Evolutionary conservation across 2,797 vertebrate genomes (phyloP), one percentile per base, ranked within the genome.

Genomic region (Oreochromis grahami): DNA sequence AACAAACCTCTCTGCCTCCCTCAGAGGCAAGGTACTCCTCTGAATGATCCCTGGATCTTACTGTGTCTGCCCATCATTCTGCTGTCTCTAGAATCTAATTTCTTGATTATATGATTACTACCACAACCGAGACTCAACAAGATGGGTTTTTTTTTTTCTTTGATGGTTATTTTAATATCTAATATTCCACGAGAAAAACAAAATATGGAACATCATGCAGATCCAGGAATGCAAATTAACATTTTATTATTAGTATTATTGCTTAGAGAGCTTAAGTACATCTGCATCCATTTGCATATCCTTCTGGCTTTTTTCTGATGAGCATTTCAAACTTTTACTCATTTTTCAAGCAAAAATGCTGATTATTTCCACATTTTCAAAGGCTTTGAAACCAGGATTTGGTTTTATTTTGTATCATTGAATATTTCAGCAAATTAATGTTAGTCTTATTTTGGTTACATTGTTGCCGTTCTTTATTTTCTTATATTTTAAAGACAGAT

Each of bases 1-100:
- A 88, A 84, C 70, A 89, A 88, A 83, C 43, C 32, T 63, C 52
- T 52, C 41, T 34, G 14, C 56, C 76, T 48, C 29, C 19, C 79
- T 6, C 26, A n/a, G 83, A 79, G 83, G 70, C 32, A 68, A 68
- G 50, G 50, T 76, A 2, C 17, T 79, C 17, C 8, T 76, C 34
- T 81, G 24, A 86, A 79, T 80, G 68, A 36, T 84, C 8, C 32
- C 4, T 12, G 6, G 77, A 83, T 78, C 63, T 83, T 38, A 45
- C 4, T 12, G 8, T 32, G n/a, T 72, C 15, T 19, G 21, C 60
- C 65, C 6, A 50, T 79, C 55, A 60, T 50, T 70, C 21, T 74
- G 13, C 7, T 4, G 7, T 74, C 43, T 70, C 32, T n/a, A n/a
- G 36, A 24, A 4, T 78, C 34, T 6, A 2, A 52, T 82, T 78